Percentiles rank a stretch among this genome's conserved stretches.
phyloP scores from a whole-genome alignment of 1,140 invertebrate genomes.

The Aporrectodea caliginosa region DNA sequence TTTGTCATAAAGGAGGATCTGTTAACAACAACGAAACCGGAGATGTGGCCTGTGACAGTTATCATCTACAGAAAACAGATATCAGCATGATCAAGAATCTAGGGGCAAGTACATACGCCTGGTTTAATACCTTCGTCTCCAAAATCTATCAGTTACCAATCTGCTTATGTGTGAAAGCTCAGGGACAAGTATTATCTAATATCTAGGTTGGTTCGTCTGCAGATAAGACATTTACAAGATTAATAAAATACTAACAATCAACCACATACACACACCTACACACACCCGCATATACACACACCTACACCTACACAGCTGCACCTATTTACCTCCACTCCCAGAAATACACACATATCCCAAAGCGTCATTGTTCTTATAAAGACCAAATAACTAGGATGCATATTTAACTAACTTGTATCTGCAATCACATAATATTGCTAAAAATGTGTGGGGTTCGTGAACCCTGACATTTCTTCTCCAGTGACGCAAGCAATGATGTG shows the following conservation, averaged over 20 bases:
- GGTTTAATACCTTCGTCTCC: not conserved
- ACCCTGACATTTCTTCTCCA: not conserved
- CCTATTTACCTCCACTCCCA: not conserved
- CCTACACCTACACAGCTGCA: too few relatives aligned
- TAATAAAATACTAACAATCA: too few relatives aligned
- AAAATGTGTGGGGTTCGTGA: slow-evolving; percentile 30
- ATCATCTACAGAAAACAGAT: slow-evolving; percentile 66
- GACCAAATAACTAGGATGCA: not conserved
- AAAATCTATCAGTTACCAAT: not conserved
- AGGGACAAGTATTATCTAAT: not conserved
- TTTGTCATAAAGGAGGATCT: slow-evolving; percentile 57
- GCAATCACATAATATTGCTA: not conserved
- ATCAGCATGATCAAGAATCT: slow-evolving; percentile 59
- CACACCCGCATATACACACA: too few relatives aligned
- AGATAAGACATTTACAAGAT: too few relatives aligned
- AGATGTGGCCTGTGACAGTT: slow-evolving; percentile 67
- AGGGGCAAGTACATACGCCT: slow-evolving; percentile 45
- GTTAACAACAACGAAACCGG: slow-evolving; percentile 60
- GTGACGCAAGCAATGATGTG: not conserved
- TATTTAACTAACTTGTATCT: not conserved
- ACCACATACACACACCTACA: too few relatives aligned
- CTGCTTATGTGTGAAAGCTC: not conserved
- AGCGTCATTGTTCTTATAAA: not conserved
- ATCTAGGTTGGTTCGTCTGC: not conserved
- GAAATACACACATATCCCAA: not conserved